Evolutionary conservation across 1,140 invertebrate species (phyloP).

Genomic region (Sitobion miscanthi): DNA sequence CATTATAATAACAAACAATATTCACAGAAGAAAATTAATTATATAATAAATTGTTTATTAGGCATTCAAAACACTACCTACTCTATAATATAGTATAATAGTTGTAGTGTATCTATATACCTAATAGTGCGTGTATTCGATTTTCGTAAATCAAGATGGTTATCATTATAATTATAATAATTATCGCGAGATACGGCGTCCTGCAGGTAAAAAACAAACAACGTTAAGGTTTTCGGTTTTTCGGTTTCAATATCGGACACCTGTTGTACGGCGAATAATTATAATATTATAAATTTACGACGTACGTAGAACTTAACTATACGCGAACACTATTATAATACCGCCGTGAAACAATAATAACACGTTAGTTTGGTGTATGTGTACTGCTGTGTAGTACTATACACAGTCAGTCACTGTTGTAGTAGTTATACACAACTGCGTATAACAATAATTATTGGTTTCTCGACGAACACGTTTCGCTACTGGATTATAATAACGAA

Average conservation of each 20-base stretch:
- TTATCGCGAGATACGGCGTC: background rate
- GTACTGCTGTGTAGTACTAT: too few relatives aligned
- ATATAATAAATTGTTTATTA: background rate
- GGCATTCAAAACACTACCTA: background rate
- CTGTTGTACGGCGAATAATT: background rate
- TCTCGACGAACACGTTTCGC: background rate
- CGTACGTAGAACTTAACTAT: background rate
- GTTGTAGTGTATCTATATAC: too few relatives aligned
- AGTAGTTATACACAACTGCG: background rate
- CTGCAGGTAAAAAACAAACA: background rate
- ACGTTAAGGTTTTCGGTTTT: background rate
- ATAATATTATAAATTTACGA: background rate
- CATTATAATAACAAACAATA: background rate
- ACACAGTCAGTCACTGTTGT: too few relatives aligned
- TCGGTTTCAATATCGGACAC: background rate
- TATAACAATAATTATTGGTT: background rate
- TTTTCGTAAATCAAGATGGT: background rate
- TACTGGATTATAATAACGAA: background rate
- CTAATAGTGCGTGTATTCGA: background rate
- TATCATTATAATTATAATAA: background rate
- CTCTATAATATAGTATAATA: background rate
- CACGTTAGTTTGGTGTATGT: background rate
- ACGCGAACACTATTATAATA: background rate
- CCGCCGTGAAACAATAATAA: background rate
- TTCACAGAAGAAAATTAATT: background rate